Evolutionary conservation across 1,140 invertebrate genomes (phyloP).

Genomic region (Drosophila gunungcola): DNA sequence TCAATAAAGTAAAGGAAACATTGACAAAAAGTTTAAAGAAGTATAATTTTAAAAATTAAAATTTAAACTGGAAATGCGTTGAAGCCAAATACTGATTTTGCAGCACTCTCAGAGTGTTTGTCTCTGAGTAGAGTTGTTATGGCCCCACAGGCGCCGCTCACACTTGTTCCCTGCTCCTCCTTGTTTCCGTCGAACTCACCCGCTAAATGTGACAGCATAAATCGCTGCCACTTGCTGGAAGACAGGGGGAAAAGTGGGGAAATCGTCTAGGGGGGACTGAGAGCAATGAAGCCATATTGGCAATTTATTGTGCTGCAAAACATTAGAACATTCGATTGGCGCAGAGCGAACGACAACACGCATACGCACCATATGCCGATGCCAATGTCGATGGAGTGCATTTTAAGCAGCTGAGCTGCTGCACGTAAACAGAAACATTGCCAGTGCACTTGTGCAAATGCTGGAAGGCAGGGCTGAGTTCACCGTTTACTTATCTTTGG

Average conservation of each 20-base stretch:
- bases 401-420: slow-evolving; percentile 76
- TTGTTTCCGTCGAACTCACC: slow-evolving; percentile 1
- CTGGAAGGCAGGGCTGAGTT: slow-evolving; percentile 39
- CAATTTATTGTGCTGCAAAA: slow-evolving; percentile 79
- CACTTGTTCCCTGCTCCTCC: slow-evolving; percentile 31
- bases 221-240: slow-evolving; percentile 55
- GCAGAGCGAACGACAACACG: slow-evolving; percentile 51
- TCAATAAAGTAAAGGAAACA: too few species aligned
- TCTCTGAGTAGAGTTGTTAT: slow-evolving; percentile 57
- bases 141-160: slow-evolving; percentile 62
- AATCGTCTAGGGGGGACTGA: not conserved
- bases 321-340: slow-evolving; percentile 58
- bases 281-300: slow-evolving; percentile 78
- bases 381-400: slow-evolving; percentile 35
- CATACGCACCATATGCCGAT: slow-evolving; percentile 61
- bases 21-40: not conserved
- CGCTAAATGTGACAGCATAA: slow-evolving; percentile 73
- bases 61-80: not conserved
- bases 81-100: not conserved
- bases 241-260: slow-evolving; percentile 6
- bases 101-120: slow-evolving; percentile 18
- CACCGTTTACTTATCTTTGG: slow-evolving; percentile 55
- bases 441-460: slow-evolving; percentile 38
- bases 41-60: not conserved
- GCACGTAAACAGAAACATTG: slow-evolving; percentile 60